These are phyloP conservation scores for Salvelinus fontinalis DNA, from an alignment of 2,113 vertebrate species.

Conservation along the genomic window DNA sequence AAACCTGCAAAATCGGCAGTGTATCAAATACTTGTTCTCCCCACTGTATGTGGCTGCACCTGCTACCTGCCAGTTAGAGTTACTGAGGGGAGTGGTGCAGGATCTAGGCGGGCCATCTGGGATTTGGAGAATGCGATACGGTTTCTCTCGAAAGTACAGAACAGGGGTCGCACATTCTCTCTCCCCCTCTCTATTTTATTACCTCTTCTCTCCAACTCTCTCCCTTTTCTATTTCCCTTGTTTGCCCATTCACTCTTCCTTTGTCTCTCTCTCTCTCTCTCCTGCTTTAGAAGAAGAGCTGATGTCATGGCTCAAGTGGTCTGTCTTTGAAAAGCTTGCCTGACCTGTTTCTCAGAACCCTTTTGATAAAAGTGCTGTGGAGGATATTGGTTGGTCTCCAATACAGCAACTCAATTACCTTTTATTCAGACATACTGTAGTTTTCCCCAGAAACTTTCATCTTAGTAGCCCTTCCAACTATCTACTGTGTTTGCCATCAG, in stretches of 20 bases:
- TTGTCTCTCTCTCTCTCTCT: neutral
- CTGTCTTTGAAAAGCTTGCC: slow-evolving; percentile 30
- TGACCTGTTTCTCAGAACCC: slow-evolving; percentile 20
- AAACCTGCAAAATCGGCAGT: too few species aligned
- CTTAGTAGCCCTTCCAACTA: too few species aligned
- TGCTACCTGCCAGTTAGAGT: slow-evolving; percentile 50
- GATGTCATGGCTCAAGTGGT: slow-evolving; percentile 45
- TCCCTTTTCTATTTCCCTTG: neutral
- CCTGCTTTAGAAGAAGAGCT: slow-evolving; percentile 13
- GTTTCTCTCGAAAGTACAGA: slow-evolving; percentile 42
- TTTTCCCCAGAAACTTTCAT: too few species aligned
- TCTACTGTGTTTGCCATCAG: too few species aligned
- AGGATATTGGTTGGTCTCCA: neutral
- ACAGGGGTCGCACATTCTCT: slow-evolving; percentile 9
- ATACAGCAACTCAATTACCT: neutral
- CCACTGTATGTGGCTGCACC: slow-evolving; percentile 53
- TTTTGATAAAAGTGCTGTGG: neutral
- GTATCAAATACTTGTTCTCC: too few species aligned
- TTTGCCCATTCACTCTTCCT: neutral
- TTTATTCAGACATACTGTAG: neutral
- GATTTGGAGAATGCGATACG: slow-evolving; percentile 44
- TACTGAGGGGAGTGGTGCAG: slow-evolving; percentile 12
- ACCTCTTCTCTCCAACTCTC: neutral
- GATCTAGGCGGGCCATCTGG: slow-evolving; percentile 29
- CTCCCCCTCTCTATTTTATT: neutral